Evolutionary conservation across 1,140 invertebrate species (phyloP).

Genomic region (Conus ventricosus): DNA sequence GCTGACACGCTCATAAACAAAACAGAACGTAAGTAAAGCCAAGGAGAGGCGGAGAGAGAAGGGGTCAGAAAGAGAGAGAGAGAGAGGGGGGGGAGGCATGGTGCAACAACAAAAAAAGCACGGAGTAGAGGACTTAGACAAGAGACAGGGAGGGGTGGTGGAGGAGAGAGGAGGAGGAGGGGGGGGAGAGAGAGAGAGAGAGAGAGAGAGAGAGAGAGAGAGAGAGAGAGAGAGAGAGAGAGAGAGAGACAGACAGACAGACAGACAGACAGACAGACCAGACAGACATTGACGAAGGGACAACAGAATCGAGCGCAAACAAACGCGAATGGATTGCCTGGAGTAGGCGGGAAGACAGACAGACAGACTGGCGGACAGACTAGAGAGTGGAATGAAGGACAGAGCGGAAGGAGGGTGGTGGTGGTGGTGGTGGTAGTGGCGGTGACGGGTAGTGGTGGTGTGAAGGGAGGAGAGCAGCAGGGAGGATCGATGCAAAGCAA

Average conservation of each 20-base stretch:
- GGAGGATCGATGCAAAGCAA: too few relatives aligned
- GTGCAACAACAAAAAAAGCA: too few relatives aligned
- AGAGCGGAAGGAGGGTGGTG: neutral
- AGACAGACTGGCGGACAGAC: neutral
- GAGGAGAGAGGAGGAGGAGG: neutral
- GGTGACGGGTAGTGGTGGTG: too few relatives aligned
- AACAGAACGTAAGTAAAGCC: neutral
- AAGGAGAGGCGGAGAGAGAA: neutral
- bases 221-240: neutral
- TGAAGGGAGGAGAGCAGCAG: too few relatives aligned
- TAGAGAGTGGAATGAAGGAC: neutral
- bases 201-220: constrained; percentile 4
- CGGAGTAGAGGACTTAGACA: too few relatives aligned
- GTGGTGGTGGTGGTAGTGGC: too few relatives aligned
- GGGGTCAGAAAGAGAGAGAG: constrained; percentile 5
- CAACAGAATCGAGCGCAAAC: too few relatives aligned
- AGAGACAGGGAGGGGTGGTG: neutral
- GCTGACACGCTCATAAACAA: too few relatives aligned
- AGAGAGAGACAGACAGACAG: neutral
- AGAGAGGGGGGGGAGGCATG: neutral
- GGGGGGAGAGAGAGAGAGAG: neutral
- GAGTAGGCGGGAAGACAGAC: neutral
- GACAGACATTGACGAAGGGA: neutral
- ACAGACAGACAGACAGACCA: neutral
- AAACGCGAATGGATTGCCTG: too few relatives aligned